A percentile compares a stretch with the other conserved stretches of the same genome.
Evolutionary conservation across 2,888 invertebrate genomes (phyloP).

Genomic region (Aphrophora alni): DNA sequence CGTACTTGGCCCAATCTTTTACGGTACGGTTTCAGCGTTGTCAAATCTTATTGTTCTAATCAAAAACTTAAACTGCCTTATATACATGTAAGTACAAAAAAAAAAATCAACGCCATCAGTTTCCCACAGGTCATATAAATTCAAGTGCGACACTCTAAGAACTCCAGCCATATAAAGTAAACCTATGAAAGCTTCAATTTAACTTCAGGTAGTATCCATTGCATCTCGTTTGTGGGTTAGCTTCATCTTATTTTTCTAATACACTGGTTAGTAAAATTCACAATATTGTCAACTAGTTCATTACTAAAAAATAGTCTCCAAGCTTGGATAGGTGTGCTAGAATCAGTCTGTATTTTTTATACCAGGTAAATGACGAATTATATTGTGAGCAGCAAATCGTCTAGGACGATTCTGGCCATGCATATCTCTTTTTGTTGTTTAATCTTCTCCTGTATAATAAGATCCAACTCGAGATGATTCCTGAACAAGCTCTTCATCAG

Average conservation of each 20-base stretch:
- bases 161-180: constrained; percentile 42
- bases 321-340: constrained; percentile 18
- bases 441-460: too few species aligned
- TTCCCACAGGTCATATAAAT: constrained; percentile 40
- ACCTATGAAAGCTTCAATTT: constrained; percentile 48
- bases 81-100: constrained; percentile 33
- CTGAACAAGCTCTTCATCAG: too few species aligned
- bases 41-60: constrained; percentile 31
- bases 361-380: not conserved
- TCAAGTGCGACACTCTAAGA: constrained; percentile 38
- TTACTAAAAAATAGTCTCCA: constrained; percentile 44
- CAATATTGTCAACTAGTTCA: constrained; percentile 42
- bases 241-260: not conserved
- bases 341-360: not conserved
- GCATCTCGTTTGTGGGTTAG: constrained; percentile 21
- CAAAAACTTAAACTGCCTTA: constrained; percentile 31
- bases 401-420: too few species aligned
- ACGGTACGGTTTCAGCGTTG: constrained; percentile 26
- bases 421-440: too few species aligned
- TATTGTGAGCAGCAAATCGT: not conserved
- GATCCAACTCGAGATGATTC: too few species aligned
- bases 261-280: constrained; percentile 43
- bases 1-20: constrained; percentile 47
- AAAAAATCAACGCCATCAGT: constrained; percentile 34
- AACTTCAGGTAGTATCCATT: constrained; percentile 22